These are phyloP conservation scores for Chymomyza costata DNA, from an alignment of 1,140 invertebrate species.

Conservation along the genomic window DNA sequence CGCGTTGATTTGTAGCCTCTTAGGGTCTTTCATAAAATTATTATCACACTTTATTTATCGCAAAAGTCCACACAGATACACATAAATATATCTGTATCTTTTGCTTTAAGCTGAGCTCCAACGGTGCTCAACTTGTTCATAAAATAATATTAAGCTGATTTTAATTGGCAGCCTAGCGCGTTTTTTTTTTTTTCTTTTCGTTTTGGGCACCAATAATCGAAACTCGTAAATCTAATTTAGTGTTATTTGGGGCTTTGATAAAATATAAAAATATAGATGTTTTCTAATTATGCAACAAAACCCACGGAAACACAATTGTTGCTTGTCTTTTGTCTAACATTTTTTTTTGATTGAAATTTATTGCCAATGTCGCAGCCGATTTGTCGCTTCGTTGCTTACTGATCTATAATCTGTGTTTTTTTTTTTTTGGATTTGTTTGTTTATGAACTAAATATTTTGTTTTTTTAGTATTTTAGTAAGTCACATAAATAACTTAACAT, in stretches of 20 bases:
- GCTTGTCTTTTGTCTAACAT: slow-evolving; percentile 17
- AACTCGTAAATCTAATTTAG: slow-evolving; percentile 70
- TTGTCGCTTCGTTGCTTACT: slow-evolving; percentile 25
- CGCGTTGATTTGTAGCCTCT: slow-evolving; percentile 59
- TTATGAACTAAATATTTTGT: too few relatives aligned
- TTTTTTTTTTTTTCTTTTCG: too few relatives aligned
- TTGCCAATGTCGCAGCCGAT: slow-evolving; percentile 47
- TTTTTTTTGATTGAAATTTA: slow-evolving; percentile 62
- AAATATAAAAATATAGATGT: slow-evolving; percentile 34
- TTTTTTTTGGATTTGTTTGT: slow-evolving; percentile 37
- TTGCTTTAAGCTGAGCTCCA: slow-evolving; percentile 7
- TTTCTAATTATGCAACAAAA: slow-evolving; percentile 57
- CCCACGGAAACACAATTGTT: slow-evolving; percentile 36
- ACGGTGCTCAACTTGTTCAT: slow-evolving; percentile 16
- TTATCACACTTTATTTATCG: slow-evolving; percentile 67
- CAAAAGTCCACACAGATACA: slow-evolving; percentile 9
- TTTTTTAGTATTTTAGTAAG: too few relatives aligned
- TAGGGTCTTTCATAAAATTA: slow-evolving; percentile 67
- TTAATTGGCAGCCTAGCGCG: slow-evolving; percentile 50
- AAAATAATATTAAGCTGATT: slow-evolving; percentile 67
- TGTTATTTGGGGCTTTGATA: slow-evolving; percentile 15
- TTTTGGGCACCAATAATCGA: slow-evolving; percentile 47
- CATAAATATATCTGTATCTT: slow-evolving; percentile 4
- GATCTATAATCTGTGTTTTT: slow-evolving; percentile 47
- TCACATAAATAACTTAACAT: too few relatives aligned